Base-by-base conservation (phyloP, 2,888 invertebrate genomes). In the Nomada fabriciana region DNA sequence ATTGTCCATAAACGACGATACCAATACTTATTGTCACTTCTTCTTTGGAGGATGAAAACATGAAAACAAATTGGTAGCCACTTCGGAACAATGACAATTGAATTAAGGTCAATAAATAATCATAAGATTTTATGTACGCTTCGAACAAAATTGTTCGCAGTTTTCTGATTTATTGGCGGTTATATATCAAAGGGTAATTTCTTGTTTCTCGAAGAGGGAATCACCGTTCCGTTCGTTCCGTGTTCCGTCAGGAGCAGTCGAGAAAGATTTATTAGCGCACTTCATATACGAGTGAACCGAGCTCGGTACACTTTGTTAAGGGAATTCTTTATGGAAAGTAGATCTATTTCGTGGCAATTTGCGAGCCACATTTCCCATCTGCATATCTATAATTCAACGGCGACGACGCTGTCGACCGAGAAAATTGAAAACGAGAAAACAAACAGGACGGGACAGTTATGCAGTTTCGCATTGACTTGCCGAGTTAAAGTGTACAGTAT, bases 211-310 rank as follows among this genome's bases (percentile, higher is more conserved):
- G 20, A 59, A 23, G 36, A 64, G 69, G n/a, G 77, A 80, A 80
- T 80, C 71, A 50, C 71, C 20, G 67, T 25, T 52, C 47, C n/a
- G 36, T 43, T 52, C 52, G 59, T 61, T 74, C 55, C 52, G 29
- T 43, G 65, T 77, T 71, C 77, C 73, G 68, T 70, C 79, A 60
- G 53, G 53, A 59, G 64, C 72, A 15, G 25, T 29, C 67, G 50
- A 36, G 71, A 25, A 80, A 80, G 82, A 82, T 82, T 82, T 82
- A 82, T 82, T 71, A 76, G 11, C 47, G 20, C 20, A 47, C 64
- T 42, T 77, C 77, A 15, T 57, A 43, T 59, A 43, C 69, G 29
- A 59, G 67, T 47, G 72, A 76, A 36, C 64, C 63, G 42, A 36
- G 29, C 55, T 52, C 53, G 67, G 67, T 20, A 20, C 59, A 55